Percentiles rank a stretch among this genome's conserved stretches.
Conservation (phyloP, 2,113 vertebrate genomes). For the Arvicanthis niloticus region DNA sequence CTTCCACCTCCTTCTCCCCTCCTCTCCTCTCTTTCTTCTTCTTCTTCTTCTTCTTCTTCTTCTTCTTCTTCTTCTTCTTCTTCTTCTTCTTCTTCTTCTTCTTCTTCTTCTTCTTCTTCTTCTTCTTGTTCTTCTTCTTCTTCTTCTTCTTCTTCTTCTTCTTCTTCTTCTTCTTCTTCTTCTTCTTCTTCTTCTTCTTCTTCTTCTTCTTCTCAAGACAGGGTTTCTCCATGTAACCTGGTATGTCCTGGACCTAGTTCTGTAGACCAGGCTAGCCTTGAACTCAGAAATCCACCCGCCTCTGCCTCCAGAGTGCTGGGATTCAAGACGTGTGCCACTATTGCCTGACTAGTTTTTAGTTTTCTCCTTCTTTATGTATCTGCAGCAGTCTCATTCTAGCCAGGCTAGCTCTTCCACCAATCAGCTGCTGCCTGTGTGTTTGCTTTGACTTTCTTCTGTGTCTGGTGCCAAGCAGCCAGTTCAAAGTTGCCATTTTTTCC, state of each 20-base stretch:
- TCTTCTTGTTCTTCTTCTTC: no score
- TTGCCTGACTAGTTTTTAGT: neutral
- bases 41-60: no score
- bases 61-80: no score
- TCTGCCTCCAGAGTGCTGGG: no score
- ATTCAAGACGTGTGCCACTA: neutral
- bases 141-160: no score
- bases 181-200: no score
- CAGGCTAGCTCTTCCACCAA: neutral
- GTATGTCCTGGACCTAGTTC: neutral
- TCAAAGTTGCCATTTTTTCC: neutral
- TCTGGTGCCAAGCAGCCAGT: neutral
- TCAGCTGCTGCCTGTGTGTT: accelerated
- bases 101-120: no score
- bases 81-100: no score
- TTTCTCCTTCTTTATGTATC: neutral
- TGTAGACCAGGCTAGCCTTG: neutral
- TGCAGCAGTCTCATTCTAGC: neutral
- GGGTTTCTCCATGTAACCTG: neutral
- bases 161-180: no score
- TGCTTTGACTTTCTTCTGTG: neutral
- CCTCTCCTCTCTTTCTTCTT: no score
- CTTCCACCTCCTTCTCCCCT: no score
- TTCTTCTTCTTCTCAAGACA: no score
- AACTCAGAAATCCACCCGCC: neutral